Evolutionary conservation across 1,140 invertebrate genomes (phyloP).

Genomic region (Drepana arcuata): DNA sequence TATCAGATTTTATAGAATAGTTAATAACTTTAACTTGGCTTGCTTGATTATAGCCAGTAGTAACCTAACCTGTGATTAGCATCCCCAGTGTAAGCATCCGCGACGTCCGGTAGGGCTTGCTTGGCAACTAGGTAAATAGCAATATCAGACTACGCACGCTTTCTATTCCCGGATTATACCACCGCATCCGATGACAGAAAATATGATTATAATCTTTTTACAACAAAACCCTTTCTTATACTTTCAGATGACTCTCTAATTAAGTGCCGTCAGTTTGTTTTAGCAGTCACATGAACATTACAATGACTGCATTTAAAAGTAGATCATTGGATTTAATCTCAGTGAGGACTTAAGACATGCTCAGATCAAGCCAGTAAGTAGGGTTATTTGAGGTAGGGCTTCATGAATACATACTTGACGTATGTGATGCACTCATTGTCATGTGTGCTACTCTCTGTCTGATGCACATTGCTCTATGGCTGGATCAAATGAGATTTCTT

Average conservation of each 20-base stretch:
- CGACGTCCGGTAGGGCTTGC: constrained; percentile 20
- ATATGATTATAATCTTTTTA: constrained; percentile 57
- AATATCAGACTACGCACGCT: too few species aligned
- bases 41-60: too few species aligned
- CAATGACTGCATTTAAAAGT: background rate
- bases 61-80: constrained; percentile 33
- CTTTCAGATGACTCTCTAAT: constrained; percentile 34
- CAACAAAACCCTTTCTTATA: constrained; percentile 34
- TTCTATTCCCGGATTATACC: constrained; percentile 31
- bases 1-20: too few species aligned
- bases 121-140: constrained; percentile 16
- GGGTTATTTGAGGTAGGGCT: constrained; percentile 38
- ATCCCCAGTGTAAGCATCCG: constrained; percentile 37
- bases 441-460: too few species aligned
- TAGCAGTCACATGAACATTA: background rate
- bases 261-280: constrained; percentile 6
- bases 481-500: constrained; percentile 9
- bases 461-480: constrained; percentile 11
- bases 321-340: background rate
- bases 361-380: constrained; percentile 19
- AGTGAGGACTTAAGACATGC: background rate
- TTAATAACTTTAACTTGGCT: too few species aligned
- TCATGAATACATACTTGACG: constrained; percentile 25
- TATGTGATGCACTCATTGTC: constrained; percentile 14
- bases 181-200: constrained; percentile 42